These are phyloP conservation scores for Ictalurus punctatus DNA, from an alignment of 2,113 vertebrate species.

Conservation along the genomic window DNA sequence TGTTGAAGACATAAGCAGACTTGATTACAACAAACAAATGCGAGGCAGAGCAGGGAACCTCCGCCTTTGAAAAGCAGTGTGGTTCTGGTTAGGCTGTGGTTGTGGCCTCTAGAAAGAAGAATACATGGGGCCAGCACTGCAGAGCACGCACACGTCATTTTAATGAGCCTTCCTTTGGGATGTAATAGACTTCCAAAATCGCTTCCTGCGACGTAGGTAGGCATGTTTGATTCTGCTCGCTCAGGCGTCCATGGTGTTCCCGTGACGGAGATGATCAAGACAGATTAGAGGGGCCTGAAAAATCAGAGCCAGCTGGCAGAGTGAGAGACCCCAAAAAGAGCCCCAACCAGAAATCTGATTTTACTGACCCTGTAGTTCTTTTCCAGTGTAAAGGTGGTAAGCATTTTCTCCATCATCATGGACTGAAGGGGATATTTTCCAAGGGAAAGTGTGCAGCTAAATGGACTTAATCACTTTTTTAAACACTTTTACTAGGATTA, in stretches of 20 bases:
- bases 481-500: background rate
- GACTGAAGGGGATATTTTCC: background rate
- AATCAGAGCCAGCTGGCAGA: slow-evolving; percentile 50
- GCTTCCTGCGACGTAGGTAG: slow-evolving; percentile 51
- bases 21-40: slow-evolving; percentile 47
- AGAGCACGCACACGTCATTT: slow-evolving; percentile 44
- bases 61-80: slow-evolving; percentile 29
- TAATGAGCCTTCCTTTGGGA: slow-evolving; percentile 49
- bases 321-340: slow-evolving; percentile 37
- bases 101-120: slow-evolving; percentile 24
- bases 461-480: background rate
- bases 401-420: slow-evolving; percentile 25
- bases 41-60: slow-evolving; percentile 35
- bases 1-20: slow-evolving; percentile 45
- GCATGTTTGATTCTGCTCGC: slow-evolving; percentile 53
- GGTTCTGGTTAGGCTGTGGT: slow-evolving; percentile 42
- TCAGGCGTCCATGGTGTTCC: slow-evolving; percentile 52
- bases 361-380: slow-evolving; percentile 37
- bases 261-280: slow-evolving; percentile 47
- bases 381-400: slow-evolving; percentile 31
- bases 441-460: background rate
- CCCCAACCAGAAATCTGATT: slow-evolving; percentile 41
- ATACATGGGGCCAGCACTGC: slow-evolving; percentile 14
- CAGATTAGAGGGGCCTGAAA: slow-evolving; percentile 49
- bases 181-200: slow-evolving; percentile 50